phyloP scores from a whole-genome alignment of 2,888 invertebrate genomes.

The Gryllus longicercus region DNA sequence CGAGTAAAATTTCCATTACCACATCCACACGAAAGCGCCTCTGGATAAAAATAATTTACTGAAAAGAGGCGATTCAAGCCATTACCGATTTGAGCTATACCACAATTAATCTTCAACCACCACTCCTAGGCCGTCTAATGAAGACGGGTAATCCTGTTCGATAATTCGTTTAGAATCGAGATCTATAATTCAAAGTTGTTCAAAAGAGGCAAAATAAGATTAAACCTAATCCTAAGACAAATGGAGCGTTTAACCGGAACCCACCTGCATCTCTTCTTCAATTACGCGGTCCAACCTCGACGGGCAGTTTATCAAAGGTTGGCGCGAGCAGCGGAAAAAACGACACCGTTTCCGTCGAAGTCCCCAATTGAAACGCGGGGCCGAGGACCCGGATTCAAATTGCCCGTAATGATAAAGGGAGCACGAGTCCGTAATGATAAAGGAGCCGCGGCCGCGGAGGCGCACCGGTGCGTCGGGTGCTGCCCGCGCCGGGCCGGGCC shows the following conservation, averaged over 20 bases:
- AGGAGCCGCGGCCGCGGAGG: not conserved
- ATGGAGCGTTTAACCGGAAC: constrained; percentile 6
- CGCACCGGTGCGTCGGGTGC: not conserved
- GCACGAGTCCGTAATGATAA: not conserved
- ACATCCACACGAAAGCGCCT: no score
- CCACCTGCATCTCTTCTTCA: not conserved
- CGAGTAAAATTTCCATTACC: no score
- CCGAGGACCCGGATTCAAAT: not conserved
- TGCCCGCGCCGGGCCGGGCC: no score
- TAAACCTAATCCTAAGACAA: not conserved
- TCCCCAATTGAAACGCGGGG: constrained; percentile 1
- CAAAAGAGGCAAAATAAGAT: not conserved
- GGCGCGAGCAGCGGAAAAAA: not conserved
- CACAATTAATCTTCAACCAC: not conserved
- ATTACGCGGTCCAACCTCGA: not conserved
- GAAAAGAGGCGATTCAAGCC: no score
- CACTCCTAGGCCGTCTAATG: not conserved
- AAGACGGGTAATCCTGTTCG: not conserved
- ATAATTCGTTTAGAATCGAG: constrained; percentile 17
- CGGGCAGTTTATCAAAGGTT: not conserved
- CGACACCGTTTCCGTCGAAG: not conserved
- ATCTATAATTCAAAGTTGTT: not conserved
- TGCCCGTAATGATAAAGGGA: constrained; percentile 5
- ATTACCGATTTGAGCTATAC: not conserved
- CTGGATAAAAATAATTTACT: no score